A percentile compares a stretch with the other conserved stretches of the same genome.
These are phyloP conservation scores for Coptodon bakossiorum DNA, from an alignment of 2,113 vertebrate species.

Conservation along the genomic window DNA sequence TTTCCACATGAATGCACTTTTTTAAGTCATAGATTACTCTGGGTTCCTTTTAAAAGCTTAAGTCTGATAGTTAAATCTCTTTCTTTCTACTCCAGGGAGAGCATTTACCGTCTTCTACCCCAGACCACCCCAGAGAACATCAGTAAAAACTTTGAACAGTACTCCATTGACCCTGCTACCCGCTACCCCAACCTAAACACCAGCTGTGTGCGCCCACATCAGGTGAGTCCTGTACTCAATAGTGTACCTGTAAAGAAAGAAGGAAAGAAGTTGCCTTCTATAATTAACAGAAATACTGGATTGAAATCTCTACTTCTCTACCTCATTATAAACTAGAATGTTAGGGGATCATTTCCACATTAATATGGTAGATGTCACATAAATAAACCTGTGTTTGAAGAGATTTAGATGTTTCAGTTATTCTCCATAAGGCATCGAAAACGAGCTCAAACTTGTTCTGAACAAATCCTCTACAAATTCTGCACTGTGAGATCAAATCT, in stretches of 20 bases:
- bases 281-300: background rate
- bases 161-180: constrained; percentile 84
- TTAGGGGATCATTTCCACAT: background rate
- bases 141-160: constrained; percentile 95
- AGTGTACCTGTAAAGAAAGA: background rate
- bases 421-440: background rate
- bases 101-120: constrained; percentile 91
- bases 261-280: accelerated
- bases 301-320: background rate
- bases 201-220: constrained; percentile 82
- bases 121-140: constrained; percentile 96
- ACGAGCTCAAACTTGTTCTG: background rate
- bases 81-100: constrained; percentile 74
- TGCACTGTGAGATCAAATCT: background rate
- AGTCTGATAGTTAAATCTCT: background rate
- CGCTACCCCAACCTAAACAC: constrained; percentile 96
- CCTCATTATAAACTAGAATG: background rate
- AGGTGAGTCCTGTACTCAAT: constrained; percentile 69
- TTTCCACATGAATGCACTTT: background rate
- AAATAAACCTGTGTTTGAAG: accelerated
- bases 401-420: background rate
- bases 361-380: background rate
- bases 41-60: background rate
- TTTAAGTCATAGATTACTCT: background rate
- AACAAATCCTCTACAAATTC: background rate